Conservation (phyloP, 1,140 invertebrate species). For the Drosophila tristis region DNA sequence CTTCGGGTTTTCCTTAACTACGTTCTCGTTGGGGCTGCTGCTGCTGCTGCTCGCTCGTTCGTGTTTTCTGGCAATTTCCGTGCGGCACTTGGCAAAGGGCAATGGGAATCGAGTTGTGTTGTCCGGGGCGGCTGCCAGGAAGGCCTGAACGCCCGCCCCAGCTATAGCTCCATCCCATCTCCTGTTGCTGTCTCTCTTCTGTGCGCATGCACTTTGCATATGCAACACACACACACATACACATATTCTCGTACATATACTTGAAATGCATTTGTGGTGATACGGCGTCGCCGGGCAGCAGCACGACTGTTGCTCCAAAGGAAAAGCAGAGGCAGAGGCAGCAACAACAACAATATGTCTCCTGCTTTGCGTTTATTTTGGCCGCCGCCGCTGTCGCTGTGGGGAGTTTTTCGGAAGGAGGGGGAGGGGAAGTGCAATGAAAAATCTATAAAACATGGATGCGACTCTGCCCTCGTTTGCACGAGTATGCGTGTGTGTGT, state of each 20-base stretch:
- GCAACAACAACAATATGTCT: slow-evolving; percentile 45
- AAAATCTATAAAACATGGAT: slow-evolving; percentile 73
- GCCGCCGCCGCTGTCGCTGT: slow-evolving; percentile 19
- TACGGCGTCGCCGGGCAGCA: slow-evolving; percentile 38
- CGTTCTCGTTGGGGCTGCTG: slow-evolving; percentile 5
- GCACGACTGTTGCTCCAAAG: slow-evolving; percentile 66
- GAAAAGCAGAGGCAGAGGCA: slow-evolving; percentile 10
- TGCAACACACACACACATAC: background rate
- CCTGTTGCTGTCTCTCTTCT: slow-evolving; percentile 68
- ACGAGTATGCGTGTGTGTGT: slow-evolving; percentile 23
- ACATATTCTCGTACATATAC: background rate
- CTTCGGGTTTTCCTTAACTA: background rate
- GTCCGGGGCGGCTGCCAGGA: slow-evolving; percentile 29
- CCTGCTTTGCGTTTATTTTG: slow-evolving; percentile 74
- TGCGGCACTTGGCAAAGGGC: slow-evolving; percentile 60
- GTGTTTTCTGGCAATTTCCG: slow-evolving; percentile 56
- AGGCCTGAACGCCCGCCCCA: background rate
- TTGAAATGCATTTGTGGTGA: slow-evolving; percentile 4
- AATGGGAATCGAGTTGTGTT: slow-evolving; percentile 64
- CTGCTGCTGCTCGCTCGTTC: slow-evolving; percentile 7
- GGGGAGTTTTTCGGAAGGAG: background rate
- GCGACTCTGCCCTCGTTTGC: slow-evolving; percentile 70
- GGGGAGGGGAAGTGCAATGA: slow-evolving; percentile 30
- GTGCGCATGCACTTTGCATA: slow-evolving; percentile 73
- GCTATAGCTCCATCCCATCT: slow-evolving; percentile 24